Percentiles rank a stretch among this genome's conserved stretches.
phyloP scores from a whole-genome alignment of 1,140 invertebrate genomes.

The Pissodes strobi region DNA sequence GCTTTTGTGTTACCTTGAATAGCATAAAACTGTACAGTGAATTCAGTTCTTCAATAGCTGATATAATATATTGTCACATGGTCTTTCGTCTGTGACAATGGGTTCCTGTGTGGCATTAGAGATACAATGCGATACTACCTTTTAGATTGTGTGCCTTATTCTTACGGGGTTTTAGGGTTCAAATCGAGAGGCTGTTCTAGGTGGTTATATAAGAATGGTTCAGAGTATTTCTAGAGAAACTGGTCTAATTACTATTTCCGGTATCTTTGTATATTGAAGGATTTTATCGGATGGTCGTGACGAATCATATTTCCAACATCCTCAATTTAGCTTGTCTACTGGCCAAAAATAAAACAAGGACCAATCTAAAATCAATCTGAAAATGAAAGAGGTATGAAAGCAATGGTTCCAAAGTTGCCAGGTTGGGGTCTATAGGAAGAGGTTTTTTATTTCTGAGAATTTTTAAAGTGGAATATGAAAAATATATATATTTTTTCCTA shows the following conservation, averaged over 20 bases:
- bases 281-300: too few relatives aligned
- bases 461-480: too few relatives aligned
- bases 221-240: conserved; percentile 6
- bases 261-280: too few relatives aligned
- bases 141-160: neutral
- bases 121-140: conserved; percentile 43
- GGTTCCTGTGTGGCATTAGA: conserved; percentile 53
- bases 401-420: too few relatives aligned
- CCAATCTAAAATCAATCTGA: too few relatives aligned
- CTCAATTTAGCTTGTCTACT: too few relatives aligned
- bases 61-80: conserved; percentile 56
- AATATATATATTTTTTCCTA: too few relatives aligned
- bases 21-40: conserved; percentile 53
- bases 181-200: neutral
- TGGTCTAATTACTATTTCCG: conserved; percentile 14
- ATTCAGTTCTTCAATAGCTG: conserved; percentile 52
- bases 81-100: conserved; percentile 52
- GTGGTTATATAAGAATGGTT: conserved; percentile 6
- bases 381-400: too few relatives aligned
- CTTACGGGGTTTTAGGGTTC: neutral
- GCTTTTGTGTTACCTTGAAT: conserved; percentile 51
- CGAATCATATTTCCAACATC: too few relatives aligned
- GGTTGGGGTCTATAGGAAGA: too few relatives aligned
- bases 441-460: too few relatives aligned
- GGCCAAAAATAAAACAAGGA: too few relatives aligned